Conservation (phyloP, 2,888 invertebrate species). For the Hydraecia micacea region DNA sequence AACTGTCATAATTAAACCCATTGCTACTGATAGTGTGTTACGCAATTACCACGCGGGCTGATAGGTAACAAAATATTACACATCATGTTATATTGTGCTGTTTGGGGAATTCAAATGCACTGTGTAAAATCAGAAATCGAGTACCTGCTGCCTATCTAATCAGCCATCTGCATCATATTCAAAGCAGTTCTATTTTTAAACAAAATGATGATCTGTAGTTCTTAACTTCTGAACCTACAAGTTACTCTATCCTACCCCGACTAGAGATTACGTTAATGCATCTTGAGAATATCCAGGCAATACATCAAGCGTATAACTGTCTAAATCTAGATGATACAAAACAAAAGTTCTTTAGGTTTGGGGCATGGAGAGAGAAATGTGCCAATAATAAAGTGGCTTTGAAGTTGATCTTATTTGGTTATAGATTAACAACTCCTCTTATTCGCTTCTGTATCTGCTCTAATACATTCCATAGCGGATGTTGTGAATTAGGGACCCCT, state of each 20-base stretch:
- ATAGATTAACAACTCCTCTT: constrained; percentile 11
- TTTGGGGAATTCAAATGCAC: neutral
- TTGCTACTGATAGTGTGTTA: neutral
- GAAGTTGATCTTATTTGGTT: constrained; percentile 34
- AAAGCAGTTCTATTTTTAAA: constrained; percentile 11
- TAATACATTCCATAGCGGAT: constrained; percentile 23
- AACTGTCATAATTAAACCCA: neutral
- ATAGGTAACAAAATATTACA: neutral
- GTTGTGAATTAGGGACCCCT: constrained; percentile 16
- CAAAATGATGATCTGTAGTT: constrained; percentile 2
- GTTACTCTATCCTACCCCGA: constrained; percentile 29
- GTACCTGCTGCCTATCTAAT: constrained; percentile 1
- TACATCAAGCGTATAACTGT: constrained; percentile 56
- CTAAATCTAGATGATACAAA: constrained; percentile 61
- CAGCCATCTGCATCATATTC: neutral
- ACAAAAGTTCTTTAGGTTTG: constrained; percentile 43
- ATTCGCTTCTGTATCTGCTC: constrained; percentile 12
- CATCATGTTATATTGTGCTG: neutral
- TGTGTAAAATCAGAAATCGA: constrained; percentile 6
- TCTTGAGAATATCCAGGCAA: constrained; percentile 74
- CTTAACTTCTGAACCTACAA: constrained; percentile 24
- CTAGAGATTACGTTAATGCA: constrained; percentile 67
- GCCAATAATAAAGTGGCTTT: constrained; percentile 36
- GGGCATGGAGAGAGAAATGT: constrained; percentile 24
- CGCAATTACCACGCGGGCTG: neutral